Conservation (phyloP, 2,797 vertebrate genomes). For the Parotocinclus haroldoi region DNA sequence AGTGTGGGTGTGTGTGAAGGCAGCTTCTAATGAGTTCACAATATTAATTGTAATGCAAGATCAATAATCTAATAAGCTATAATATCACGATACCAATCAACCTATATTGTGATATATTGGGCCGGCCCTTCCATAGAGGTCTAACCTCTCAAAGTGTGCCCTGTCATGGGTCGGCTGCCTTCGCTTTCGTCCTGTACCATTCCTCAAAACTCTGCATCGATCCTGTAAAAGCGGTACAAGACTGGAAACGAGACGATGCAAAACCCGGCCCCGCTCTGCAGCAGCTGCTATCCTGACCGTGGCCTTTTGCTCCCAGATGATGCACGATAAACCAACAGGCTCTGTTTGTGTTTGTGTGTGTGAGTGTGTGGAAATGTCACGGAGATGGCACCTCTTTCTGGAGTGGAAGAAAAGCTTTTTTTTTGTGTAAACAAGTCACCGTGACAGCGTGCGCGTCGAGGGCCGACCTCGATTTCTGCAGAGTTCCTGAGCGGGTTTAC, state of each 20-base stretch:
- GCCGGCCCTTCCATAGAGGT: no score
- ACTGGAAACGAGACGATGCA: background rate
- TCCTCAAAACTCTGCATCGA: background rate
- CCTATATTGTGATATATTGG: no score
- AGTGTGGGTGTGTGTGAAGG: no score
- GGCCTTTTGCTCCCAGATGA: background rate
- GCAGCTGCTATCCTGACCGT: background rate
- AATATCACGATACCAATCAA: no score
- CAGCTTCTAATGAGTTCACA: no score
- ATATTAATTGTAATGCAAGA: no score
- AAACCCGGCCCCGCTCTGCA: background rate
- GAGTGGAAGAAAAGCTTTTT: background rate
- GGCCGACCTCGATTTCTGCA: no score
- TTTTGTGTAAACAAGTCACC: background rate
- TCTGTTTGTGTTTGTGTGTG: background rate
- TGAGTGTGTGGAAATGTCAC: no score
- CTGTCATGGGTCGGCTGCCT: background rate
- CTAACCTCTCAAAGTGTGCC: no score
- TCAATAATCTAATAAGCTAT: no score
- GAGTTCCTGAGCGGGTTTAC: no score
- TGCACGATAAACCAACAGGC: background rate
- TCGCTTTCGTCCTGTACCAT: background rate
- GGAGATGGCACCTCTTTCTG: background rate
- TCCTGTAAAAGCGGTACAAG: no score
- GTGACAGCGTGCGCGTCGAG: background rate